Evolutionary conservation across 2,113 vertebrate species (phyloP), one percentile per base, ranked within the genome.

Genomic region (Cariama cristata): DNA sequence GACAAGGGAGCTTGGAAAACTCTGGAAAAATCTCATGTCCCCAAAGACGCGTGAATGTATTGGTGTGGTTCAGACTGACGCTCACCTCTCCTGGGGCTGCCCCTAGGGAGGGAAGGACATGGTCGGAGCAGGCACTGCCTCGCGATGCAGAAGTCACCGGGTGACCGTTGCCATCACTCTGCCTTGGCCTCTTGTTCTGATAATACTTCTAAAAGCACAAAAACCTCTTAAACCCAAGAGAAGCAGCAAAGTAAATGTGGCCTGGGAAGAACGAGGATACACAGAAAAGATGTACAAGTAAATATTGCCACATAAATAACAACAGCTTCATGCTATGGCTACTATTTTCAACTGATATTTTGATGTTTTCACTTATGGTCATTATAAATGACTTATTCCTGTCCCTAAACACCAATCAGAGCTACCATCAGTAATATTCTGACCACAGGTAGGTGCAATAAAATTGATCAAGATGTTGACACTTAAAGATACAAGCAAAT

Each of bases 51-150:
- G 2, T 9, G 27, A 18, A 17, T 4, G 20, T 12, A 7, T 5
- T 3, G 35, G 62, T 5, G 47, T 56, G 49, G 40, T 23, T 45
- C 69, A n/a, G 22, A 30, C 8, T 19, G 63, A 8, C 9, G 0
- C 38, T 30, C 19, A 1, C 12, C 24, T 68, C 42, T 44, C 12
- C 47, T 24, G 32, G 38, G 62, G 33, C 66, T 33, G 49, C 50
- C 4, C 55, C 1, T 50, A 2, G 17, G 1, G 4, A 27, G 26
- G 55, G 24, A 30, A n/a, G 0, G 8, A 6, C 23, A 1, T 2
- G 3, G 20, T 8, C 0, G 0, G 42, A 16, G 9, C 56, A 26
- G 59, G 76, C 76, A 2, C 59, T 35, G 58, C 53, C 17, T 27
- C 9, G 40, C 3, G 0, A 3, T 3, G 16, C 33, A 47, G 60